phyloP scores from a whole-genome alignment of 2,888 invertebrate species.

The Agonopterix alstromeriana region DNA sequence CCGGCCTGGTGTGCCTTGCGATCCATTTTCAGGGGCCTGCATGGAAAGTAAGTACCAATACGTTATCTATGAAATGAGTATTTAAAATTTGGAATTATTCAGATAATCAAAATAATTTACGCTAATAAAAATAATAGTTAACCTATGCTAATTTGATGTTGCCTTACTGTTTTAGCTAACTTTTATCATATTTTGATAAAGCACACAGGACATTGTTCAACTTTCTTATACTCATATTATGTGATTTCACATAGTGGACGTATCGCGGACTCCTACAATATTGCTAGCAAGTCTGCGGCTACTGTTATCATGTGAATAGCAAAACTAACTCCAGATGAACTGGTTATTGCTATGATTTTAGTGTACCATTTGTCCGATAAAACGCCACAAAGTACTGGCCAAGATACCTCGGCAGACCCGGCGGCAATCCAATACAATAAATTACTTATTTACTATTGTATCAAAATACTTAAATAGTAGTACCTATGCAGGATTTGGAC shows the following conservation, averaged over 20 bases:
- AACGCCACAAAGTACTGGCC: constrained; percentile 75
- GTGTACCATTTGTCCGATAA: constrained; percentile 73
- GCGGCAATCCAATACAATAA: constrained; percentile 31
- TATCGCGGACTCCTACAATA: constrained; percentile 48
- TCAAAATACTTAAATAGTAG: constrained; percentile 13
- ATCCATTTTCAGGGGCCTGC: constrained; percentile 88
- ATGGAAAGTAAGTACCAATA: constrained; percentile 83
- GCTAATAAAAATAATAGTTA: no score
- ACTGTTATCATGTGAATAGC: constrained; percentile 60
- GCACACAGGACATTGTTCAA: constrained; percentile 16
- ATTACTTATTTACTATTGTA: constrained; percentile 13
- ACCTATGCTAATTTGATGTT: constrained; percentile 10
- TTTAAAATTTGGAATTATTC: constrained; percentile 3
- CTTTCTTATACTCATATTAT: constrained; percentile 21
- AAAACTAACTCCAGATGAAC: constrained; percentile 75
- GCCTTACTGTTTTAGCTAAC: constrained; percentile 15
- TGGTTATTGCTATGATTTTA: constrained; percentile 68
- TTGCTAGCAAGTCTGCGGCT: constrained; percentile 56
- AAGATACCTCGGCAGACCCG: constrained; percentile 69
- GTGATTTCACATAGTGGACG: constrained; percentile 37
- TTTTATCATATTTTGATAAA: constrained; percentile 8
- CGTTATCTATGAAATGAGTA: background rate
- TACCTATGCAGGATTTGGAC: constrained; percentile 7
- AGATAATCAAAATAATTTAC: constrained; percentile 6
- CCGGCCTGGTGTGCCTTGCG: constrained; percentile 85